Evolutionary conservation across 2,113 vertebrate genomes (phyloP).

Genomic region (Muntiacus muntjak): DNA sequence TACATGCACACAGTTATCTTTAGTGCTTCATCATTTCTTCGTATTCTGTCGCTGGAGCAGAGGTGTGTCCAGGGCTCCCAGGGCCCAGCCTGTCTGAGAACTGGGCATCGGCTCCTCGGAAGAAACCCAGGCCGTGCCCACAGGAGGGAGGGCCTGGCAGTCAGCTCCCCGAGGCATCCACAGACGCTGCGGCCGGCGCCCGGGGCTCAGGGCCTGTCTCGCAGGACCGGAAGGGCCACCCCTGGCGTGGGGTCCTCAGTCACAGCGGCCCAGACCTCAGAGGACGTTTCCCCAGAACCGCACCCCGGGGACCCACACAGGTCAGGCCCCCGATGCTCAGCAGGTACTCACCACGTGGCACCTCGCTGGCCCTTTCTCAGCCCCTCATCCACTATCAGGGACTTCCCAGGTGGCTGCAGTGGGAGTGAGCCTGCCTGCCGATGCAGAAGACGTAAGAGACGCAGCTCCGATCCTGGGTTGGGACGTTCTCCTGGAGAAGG

Average conservation of each 20-base stretch:
- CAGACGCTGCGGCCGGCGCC: fast-evolving
- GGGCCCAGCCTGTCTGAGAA: background rate
- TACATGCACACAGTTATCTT: background rate
- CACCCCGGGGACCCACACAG: background rate
- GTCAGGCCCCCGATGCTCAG: background rate
- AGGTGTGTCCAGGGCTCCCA: background rate
- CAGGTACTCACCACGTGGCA: background rate
- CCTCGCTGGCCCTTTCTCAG: background rate
- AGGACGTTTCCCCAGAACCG: background rate
- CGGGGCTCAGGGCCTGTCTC: fast-evolving
- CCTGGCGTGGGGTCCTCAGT: background rate
- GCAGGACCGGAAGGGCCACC: background rate
- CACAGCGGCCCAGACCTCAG: background rate
- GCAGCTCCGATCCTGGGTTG: background rate
- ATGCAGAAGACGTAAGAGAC: background rate
- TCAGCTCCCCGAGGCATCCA: background rate
- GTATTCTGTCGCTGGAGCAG: background rate
- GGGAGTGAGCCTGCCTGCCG: background rate
- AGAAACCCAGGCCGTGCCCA: background rate
- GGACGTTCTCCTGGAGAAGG: background rate
- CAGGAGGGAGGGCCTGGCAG: too few relatives aligned
- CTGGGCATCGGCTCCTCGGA: fast-evolving
- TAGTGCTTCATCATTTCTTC: background rate
- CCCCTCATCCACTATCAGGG: too few relatives aligned
- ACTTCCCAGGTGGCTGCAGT: background rate